phyloP scores from a whole-genome alignment of 2,113 vertebrate genomes.

The Nettapus auritus region DNA sequence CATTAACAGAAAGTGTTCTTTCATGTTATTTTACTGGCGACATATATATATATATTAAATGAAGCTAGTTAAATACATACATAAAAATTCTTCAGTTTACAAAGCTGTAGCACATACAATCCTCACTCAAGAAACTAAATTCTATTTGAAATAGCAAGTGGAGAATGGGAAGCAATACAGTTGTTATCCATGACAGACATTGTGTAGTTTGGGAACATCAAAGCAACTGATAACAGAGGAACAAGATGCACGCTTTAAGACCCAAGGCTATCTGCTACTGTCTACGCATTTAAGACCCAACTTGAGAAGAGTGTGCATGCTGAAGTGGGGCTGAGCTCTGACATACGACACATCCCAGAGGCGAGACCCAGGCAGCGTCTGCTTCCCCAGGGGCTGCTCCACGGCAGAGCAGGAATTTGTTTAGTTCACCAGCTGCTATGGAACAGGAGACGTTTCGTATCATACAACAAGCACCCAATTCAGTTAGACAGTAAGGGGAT shows the following conservation, averaged over 20 bases:
- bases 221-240: not conserved
- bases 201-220: not conserved
- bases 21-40: not conserved
- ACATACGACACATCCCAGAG: not conserved
- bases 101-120: not conserved
- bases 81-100: not conserved
- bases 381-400: not conserved
- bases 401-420: not conserved
- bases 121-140: not conserved
- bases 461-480: not conserved
- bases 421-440: not conserved
- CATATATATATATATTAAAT: too few species aligned
- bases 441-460: not conserved
- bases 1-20: not conserved
- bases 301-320: not conserved
- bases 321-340: not conserved
- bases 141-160: fast-evolving
- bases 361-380: not conserved
- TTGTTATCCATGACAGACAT: not conserved
- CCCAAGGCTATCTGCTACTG: not conserved
- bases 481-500: not conserved
- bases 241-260: not conserved
- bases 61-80: not conserved
- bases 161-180: not conserved
- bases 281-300: not conserved